phyloP scores from a whole-genome alignment of 2,888 invertebrate species.

The Linnaemya vulpina region DNA sequence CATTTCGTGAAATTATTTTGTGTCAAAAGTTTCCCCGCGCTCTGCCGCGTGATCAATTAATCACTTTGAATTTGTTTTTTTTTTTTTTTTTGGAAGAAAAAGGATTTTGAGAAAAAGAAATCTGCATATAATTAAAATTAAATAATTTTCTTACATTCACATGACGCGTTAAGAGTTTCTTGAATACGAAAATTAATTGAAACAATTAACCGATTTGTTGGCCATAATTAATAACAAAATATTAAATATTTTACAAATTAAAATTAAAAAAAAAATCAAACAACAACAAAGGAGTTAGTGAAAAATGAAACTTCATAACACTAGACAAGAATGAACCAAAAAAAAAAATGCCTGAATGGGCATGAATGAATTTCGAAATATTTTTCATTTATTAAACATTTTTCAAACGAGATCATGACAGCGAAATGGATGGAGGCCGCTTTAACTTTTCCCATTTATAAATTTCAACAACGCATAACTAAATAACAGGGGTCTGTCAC shows the following conservation, averaged over 20 bases:
- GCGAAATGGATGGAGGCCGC: constrained; percentile 20
- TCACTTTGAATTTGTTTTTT: too few species aligned
- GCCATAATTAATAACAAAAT: constrained; percentile 29
- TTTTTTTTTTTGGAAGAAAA: too few species aligned
- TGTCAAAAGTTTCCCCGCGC: too few species aligned
- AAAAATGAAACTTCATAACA: constrained; percentile 43
- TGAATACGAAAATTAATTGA: constrained; percentile 26
- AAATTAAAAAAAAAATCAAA: neutral
- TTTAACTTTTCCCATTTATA: constrained; percentile 20
- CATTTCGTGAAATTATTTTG: too few species aligned
- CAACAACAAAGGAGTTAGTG: constrained; percentile 56
- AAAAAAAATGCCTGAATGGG: constrained; percentile 17
- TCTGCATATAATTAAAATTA: too few species aligned
- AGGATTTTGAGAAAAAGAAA: too few species aligned
- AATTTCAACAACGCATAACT: neutral
- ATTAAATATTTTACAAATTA: neutral
- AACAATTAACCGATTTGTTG: constrained; percentile 36
- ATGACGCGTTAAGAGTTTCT: neutral
- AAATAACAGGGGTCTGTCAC: constrained; percentile 8
- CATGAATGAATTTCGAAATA: constrained; percentile 56
- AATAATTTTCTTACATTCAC: neutral
- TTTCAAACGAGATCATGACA: constrained; percentile 64
- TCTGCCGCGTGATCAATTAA: too few species aligned
- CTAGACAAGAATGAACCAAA: constrained; percentile 9
- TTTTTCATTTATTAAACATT: constrained; percentile 63